Percentiles rank a stretch among this genome's conserved stretches.
phyloP scores from a whole-genome alignment of 2,113 vertebrate species.

The Neodon shergylaensis region DNA sequence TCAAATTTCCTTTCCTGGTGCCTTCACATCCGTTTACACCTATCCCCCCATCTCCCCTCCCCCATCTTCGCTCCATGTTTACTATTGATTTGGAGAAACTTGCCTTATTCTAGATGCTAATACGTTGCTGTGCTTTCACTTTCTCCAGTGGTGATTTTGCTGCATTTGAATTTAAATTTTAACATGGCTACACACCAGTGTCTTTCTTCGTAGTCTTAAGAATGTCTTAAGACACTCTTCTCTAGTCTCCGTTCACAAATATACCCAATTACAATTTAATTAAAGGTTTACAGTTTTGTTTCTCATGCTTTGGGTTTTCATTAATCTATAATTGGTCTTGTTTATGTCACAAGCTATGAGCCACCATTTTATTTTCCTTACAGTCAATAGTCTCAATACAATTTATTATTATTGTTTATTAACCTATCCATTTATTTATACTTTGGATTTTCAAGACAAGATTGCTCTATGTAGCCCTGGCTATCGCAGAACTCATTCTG shows the following conservation, averaged over 20 bases:
- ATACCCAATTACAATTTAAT: neutral
- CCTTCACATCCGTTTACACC: neutral
- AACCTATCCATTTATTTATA: neutral
- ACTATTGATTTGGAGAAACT: neutral
- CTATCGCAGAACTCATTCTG: neutral
- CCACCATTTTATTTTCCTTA: neutral
- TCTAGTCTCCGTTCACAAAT: neutral
- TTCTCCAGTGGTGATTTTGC: neutral
- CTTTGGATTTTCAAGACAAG: neutral
- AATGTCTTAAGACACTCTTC: neutral
- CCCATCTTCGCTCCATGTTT: neutral
- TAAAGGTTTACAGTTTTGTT: neutral
- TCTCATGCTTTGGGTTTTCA: constrained; percentile 5
- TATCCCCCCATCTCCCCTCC: rapidly evolving
- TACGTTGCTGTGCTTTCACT: neutral
- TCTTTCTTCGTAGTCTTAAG: neutral
- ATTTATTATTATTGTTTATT: neutral
- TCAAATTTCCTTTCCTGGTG: neutral
- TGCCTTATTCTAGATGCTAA: neutral
- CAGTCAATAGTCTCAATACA: neutral
- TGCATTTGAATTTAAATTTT: neutral
- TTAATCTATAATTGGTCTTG: neutral
- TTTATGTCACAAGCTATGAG: neutral
- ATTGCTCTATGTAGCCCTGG: neutral
- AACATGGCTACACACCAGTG: neutral